A percentile compares a stretch with the other conserved stretches of the same genome.
phyloP scores from a whole-genome alignment of 2,113 vertebrate genomes.

The Corythoichthys intestinalis region DNA sequence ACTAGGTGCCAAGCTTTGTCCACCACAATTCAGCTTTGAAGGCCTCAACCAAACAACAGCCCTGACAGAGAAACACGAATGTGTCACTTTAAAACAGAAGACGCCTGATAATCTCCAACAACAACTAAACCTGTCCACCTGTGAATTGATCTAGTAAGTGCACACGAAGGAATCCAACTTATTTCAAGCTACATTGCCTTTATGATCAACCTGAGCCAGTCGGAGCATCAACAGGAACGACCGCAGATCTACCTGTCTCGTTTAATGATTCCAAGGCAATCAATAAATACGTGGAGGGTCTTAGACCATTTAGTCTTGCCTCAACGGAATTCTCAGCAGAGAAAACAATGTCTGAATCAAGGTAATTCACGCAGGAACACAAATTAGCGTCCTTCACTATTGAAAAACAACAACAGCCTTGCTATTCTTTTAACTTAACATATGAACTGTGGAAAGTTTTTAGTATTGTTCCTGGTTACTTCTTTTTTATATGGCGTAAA shows the following conservation, averaged over 20 bases:
- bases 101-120: not conserved
- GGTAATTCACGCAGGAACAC: not conserved
- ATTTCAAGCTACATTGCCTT: not conserved
- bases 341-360: not conserved
- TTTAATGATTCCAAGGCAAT: not conserved
- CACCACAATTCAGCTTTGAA: too few species aligned
- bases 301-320: not conserved
- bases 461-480: too few species aligned
- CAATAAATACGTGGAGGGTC: not conserved
- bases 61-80: not conserved
- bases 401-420: not conserved
- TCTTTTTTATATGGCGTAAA: too few species aligned
- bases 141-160: not conserved
- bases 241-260: not conserved
- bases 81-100: not conserved
- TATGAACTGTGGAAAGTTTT: not conserved
- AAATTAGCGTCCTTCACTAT: not conserved
- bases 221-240: not conserved
- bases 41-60: too few species aligned
- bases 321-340: not conserved
- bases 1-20: too few species aligned
- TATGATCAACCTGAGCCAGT: not conserved
- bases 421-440: not conserved
- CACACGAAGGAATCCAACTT: not conserved
- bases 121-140: not conserved